A percentile compares a stretch with the other conserved stretches of the same genome.
phyloP scores from a whole-genome alignment of 2,888 invertebrate species.

The Sphaerophoria taeniata region DNA sequence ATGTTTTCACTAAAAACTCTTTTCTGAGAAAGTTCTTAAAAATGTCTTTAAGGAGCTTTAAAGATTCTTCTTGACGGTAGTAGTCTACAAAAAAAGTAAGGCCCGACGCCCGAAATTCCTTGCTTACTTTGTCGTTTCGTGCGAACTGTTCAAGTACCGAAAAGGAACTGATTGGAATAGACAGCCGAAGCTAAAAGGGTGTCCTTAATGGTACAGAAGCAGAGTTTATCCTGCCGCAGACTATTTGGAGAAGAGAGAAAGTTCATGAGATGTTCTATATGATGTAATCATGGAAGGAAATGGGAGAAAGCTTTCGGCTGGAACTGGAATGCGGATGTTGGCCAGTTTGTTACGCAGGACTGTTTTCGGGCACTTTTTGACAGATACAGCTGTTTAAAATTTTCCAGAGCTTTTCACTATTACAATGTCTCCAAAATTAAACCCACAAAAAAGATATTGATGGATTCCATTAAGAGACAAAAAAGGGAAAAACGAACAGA shows the following conservation, averaged over 20 bases:
- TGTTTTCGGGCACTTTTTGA: constrained; percentile 60
- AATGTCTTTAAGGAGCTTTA: background rate
- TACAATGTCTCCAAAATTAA: no score
- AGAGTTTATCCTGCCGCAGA: background rate
- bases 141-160: constrained; percentile 69
- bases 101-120: constrained; percentile 53
- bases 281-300: constrained; percentile 66
- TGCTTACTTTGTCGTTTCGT: constrained; percentile 24
- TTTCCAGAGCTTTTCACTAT: background rate
- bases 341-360: constrained; percentile 54
- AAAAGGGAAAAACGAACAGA: no score
- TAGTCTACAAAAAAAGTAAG: constrained; percentile 17
- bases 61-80: background rate
- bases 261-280: constrained; percentile 43
- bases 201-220: constrained; percentile 51
- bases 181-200: constrained; percentile 18
- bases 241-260: constrained; percentile 54
- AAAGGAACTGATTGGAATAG: constrained; percentile 67
- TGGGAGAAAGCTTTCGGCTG: constrained; percentile 39
- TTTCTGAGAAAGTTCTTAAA: no score
- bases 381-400: constrained; percentile 24
- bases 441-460: no score
- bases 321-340: constrained; percentile 54
- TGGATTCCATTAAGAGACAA: no score
- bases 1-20: no score